Evolutionary conservation across 2,113 vertebrate species (phyloP).

Genomic region (Grammomys dolichurus): DNA sequence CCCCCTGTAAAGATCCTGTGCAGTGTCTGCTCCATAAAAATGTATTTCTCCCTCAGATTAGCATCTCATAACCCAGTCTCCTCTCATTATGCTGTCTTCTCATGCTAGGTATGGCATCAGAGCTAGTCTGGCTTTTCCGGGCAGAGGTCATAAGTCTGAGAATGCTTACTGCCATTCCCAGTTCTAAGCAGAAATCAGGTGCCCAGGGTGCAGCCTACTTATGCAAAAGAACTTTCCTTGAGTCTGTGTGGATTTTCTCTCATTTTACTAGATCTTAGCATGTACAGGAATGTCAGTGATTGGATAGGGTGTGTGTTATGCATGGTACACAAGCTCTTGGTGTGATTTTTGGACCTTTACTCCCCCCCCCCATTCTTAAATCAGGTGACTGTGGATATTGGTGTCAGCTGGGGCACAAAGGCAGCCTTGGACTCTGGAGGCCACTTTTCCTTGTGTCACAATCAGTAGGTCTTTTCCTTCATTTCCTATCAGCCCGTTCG

Average conservation of each 20-base stretch:
- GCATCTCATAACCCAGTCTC: conserved; percentile 9
- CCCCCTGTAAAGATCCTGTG: not conserved
- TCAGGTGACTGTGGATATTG: not conserved
- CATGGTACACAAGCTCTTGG: not conserved
- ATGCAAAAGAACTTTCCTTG: not conserved
- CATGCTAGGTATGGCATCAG: not conserved
- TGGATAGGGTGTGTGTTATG: not conserved
- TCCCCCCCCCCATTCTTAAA: not conserved
- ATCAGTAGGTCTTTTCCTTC: conserved; percentile 39
- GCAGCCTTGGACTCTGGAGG: conserved; percentile 48
- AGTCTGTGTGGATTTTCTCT: not conserved
- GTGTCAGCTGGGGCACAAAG: conserved; percentile 8
- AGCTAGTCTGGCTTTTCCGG: conserved; percentile 8
- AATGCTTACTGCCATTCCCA: not conserved
- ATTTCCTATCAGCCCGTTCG: conserved; percentile 66
- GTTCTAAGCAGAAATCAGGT: not conserved
- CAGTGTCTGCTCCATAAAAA: conserved; percentile 26
- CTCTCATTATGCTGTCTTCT: conserved; percentile 32
- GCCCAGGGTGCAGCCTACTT: accelerated
- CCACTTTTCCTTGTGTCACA: conserved; percentile 78
- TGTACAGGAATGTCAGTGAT: not conserved
- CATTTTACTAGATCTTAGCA: not conserved
- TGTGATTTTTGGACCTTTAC: not conserved
- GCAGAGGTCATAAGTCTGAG: conserved; percentile 43
- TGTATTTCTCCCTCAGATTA: conserved; percentile 16